Evolutionary conservation across 2,113 vertebrate species (phyloP), one percentile per base, ranked within the genome.

Genomic region (Embiotoca jacksoni): DNA sequence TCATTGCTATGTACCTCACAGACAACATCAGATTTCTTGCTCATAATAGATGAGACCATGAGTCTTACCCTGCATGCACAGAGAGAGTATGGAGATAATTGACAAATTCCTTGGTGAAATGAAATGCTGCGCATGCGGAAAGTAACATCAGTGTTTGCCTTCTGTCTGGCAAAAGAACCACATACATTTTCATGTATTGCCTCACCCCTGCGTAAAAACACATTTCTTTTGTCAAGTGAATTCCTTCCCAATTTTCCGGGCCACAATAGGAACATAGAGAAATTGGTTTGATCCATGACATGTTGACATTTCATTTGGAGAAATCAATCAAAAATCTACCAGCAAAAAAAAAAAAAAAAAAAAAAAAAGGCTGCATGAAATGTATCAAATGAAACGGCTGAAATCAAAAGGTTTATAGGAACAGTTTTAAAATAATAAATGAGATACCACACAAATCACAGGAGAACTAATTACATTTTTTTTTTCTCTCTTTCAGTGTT

Each of bases 231-330:
- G 84, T 87, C 87, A 87, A 83, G 75, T 83, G 72, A 86, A 81
- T 78, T 87, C 61, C 78, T 80, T 62, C 75, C 56, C 73, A 82
- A 85, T 89, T 82, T 90, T 62, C 61, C 36, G 39, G 65, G 53
- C 73, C 84, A 84, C 80, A 87, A 73, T 54, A 44, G 75, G 53
- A 78, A 83, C 49, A 83, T 68, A 36, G 35, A 82, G 78, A 84
- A 89, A 86, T 70, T 46, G 72, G 81, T 87, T 89, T 89, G 87
- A 92, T 92, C 84, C 86, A 64, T 80, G 76, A 87, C 85, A 78
- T 76, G 83, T 80, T 93, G 91, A 89, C 91, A 92, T 94, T 94
- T 93, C 85, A 90, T 93, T 91, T 89, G 83, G 80, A 64, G 81
- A 73, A 83, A 92, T 92, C 90, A 88, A 87, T 92, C 88, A 90